phyloP scores from a whole-genome alignment of 1,140 invertebrate species.

The Vanessa atalanta region DNA sequence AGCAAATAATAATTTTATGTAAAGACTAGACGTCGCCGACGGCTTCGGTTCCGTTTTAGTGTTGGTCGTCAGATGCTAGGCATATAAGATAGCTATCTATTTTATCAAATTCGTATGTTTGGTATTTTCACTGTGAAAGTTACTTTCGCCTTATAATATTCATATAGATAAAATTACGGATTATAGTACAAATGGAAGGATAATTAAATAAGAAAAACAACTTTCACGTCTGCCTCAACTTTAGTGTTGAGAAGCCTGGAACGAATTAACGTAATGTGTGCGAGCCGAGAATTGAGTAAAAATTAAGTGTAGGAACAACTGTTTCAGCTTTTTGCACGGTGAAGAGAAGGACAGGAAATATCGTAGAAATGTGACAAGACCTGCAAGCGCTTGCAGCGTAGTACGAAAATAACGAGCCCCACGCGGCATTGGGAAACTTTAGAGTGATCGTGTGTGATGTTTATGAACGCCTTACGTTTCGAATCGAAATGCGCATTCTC shows the following conservation, averaged over 20 bases:
- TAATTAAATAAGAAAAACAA: slow-evolving; percentile 42
- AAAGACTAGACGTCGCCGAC: background rate
- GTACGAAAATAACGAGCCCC: slow-evolving; percentile 45
- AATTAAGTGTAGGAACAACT: slow-evolving; percentile 43
- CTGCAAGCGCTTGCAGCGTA: slow-evolving; percentile 37
- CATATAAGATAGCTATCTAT: no score
- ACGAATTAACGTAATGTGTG: slow-evolving; percentile 61
- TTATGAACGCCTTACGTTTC: slow-evolving; percentile 63
- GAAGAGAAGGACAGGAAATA: slow-evolving; percentile 23
- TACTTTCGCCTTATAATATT: no score
- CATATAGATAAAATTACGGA: background rate
- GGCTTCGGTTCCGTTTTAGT: no score
- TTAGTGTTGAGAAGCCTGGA: slow-evolving; percentile 49
- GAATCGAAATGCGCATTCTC: slow-evolving; percentile 48
- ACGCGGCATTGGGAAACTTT: slow-evolving; percentile 46
- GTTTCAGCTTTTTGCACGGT: slow-evolving; percentile 19
- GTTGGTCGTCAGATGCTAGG: no score
- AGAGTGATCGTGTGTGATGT: slow-evolving; percentile 60
- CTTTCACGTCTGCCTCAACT: slow-evolving; percentile 48
- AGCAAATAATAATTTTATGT: background rate
- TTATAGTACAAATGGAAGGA: background rate
- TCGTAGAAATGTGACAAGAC: slow-evolving; percentile 17
- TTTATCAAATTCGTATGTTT: no score
- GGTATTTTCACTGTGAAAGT: no score
- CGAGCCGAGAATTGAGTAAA: slow-evolving; percentile 48